Evolutionary conservation across 2,113 vertebrate genomes (phyloP), one percentile per base, ranked within the genome.

Genomic region (Crocuta crocuta): DNA sequence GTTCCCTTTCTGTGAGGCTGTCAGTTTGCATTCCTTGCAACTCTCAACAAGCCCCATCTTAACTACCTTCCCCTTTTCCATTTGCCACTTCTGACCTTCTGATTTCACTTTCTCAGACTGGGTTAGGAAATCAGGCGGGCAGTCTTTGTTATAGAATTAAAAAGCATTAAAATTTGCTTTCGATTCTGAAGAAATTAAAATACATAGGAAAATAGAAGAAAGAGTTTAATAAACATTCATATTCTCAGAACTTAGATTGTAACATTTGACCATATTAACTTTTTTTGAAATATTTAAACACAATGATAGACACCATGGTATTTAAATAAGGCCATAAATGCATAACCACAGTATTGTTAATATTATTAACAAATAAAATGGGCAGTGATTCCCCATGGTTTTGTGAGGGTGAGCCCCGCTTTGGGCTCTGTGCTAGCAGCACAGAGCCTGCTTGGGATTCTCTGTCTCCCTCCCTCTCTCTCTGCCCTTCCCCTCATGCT

Each of bases 261-360:
- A 84, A 68, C 23, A 63, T 92, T 89, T 94, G 80, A 17, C 45
- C 16, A 4, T 63, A 55, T 74, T 93, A 10, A 15, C 43, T 71
- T 58, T 95, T 81, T 84, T 86, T 86, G 74, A 96, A 87, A 76
- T 83, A 68, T 31, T 82, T 85, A 23, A 94, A 89, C 73, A 48
- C 86, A 80, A 74, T 92, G 33, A 53, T 7, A 91, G 85, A 43
- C 5, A 28, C 39, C 7, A 31, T 89, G n/a, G 7, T 19, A 93
- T 82, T 53, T 95, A 50, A 78, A 7, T 74, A 91, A 87, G 53
- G 13, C 50, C 55, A 88, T 70, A 61, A 48, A 11, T 90, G 3
- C 5, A 15, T 50, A 88, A 53, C 24, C 24, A 45, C 24, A 88
- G 4, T 76, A 87, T 90, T 94, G 33, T 83, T 50, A 39, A 39